Conservation (phyloP, 2,113 vertebrate genomes). For the Gymnobelideus leadbeateri region DNA sequence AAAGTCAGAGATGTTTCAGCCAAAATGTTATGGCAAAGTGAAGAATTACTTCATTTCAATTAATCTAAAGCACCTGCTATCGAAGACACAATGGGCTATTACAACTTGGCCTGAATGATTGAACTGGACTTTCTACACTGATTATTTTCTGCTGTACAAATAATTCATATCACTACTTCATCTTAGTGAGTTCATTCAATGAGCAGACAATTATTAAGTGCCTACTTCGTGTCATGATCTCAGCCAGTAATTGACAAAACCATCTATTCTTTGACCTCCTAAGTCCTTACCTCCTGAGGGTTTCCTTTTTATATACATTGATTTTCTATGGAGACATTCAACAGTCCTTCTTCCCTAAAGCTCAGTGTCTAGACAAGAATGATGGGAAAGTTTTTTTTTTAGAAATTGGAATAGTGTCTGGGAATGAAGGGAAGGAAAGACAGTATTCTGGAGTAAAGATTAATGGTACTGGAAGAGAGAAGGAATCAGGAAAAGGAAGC, state of each 20-base stretch:
- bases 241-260: neutral
- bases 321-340: neutral
- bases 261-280: neutral
- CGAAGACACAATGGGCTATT: conserved; percentile 9
- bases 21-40: neutral
- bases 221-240: neutral
- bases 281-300: neutral
- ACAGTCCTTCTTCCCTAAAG: conserved; percentile 16
- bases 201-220: neutral
- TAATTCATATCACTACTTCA: neutral
- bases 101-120: conserved; percentile 20
- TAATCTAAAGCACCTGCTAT: neutral
- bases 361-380: neutral
- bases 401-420: neutral
- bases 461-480: conserved; percentile 15
- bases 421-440: neutral
- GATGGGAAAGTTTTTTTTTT: neutral
- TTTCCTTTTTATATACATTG: neutral
- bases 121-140: conserved; percentile 14
- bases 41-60: neutral
- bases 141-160: conserved; percentile 23
- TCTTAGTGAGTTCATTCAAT: neutral
- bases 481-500: neutral
- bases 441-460: neutral
- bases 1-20: neutral